Conservation (phyloP, 2,113 vertebrate species). For the Mormyrus iriodes region DNA sequence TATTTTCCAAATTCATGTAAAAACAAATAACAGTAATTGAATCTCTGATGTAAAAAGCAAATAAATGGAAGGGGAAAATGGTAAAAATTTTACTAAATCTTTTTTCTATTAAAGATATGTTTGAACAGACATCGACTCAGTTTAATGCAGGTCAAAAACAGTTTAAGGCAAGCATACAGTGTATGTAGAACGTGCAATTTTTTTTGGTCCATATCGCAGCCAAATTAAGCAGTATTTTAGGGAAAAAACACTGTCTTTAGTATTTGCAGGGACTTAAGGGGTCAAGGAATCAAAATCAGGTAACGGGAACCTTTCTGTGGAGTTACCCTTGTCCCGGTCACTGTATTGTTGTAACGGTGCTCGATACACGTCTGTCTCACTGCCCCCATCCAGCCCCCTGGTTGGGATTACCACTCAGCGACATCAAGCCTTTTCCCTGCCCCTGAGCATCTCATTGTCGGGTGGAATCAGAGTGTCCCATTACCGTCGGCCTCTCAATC, state of each 20-base stretch:
- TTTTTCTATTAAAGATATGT: neutral
- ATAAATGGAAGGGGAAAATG: neutral
- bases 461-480: slow-evolving; percentile 11
- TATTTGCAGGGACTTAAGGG: neutral
- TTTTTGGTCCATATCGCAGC: neutral
- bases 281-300: neutral
- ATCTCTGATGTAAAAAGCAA: neutral
- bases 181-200: neutral
- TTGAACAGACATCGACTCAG: neutral
- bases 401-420: slow-evolving; percentile 14
- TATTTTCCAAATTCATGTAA: neutral
- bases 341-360: neutral
- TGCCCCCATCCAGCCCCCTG: neutral
- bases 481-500: slow-evolving; percentile 29
- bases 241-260: neutral
- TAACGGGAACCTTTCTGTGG: neutral
- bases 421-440: neutral
- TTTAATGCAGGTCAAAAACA: neutral
- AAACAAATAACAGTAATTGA: neutral
- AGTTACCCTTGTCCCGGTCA: neutral
- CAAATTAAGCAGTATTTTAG: neutral
- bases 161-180: neutral
- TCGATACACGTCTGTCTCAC: neutral
- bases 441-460: neutral
- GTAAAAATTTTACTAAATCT: neutral